Percentiles rank a stretch among this genome's conserved stretches.
phyloP scores from a whole-genome alignment of 2,113 vertebrate species.

The Ceyx margarethae region DNA sequence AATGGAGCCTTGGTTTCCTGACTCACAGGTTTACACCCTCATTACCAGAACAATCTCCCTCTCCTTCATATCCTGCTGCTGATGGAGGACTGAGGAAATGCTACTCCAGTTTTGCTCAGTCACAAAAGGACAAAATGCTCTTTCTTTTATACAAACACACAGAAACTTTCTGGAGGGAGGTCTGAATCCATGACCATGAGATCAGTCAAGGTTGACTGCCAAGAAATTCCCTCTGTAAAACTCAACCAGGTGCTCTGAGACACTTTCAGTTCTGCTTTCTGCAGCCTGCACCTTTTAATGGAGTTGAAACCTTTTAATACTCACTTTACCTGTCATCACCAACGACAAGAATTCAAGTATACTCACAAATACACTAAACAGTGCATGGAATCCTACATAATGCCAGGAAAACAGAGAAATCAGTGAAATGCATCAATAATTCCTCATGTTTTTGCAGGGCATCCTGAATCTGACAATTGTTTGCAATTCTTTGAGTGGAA shows the following conservation, averaged over 20 bases:
- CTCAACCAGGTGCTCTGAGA: not conserved
- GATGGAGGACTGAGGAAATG: not conserved
- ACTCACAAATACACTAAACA: not conserved
- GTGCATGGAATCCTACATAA: not conserved
- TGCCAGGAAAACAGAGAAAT: not conserved
- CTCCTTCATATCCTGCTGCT: not conserved
- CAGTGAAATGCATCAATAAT: not conserved
- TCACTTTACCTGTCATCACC: not conserved
- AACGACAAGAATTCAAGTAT: not conserved
- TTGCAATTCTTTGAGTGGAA: not conserved
- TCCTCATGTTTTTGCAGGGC: not conserved
- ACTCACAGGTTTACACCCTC: not conserved
- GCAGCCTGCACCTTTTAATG: not conserved
- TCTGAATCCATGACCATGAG: not conserved
- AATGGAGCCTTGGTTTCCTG: not conserved
- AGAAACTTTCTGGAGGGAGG: not conserved
- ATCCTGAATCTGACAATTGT: not conserved
- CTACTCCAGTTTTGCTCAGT: not conserved
- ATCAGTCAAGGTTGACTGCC: not conserved
- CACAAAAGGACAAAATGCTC: not conserved
- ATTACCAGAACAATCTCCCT: not conserved
- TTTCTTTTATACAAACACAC: not conserved
- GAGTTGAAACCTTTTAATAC: not conserved
- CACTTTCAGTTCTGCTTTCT: not conserved
- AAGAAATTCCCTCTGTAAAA: conserved; percentile 3